These are phyloP conservation scores for Aphidoletes aphidimyza DNA, from an alignment of 2,888 invertebrate species.

Conservation along the genomic window DNA sequence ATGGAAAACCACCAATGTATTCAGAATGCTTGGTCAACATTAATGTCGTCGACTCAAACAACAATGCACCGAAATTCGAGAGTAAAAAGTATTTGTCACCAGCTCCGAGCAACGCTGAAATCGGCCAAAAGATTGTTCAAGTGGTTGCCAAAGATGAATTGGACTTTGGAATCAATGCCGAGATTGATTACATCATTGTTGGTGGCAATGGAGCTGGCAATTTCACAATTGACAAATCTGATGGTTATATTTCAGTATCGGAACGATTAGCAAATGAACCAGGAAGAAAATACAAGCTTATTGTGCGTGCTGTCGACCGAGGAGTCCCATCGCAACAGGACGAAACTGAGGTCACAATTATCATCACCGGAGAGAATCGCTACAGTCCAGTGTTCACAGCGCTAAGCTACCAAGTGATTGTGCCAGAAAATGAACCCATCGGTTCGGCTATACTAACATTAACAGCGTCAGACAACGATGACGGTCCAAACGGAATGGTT, in stretches of 20 bases:
- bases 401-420: constrained; percentile 86
- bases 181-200: constrained; percentile 80
- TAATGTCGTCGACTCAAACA: constrained; percentile 91
- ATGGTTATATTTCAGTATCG: constrained; percentile 83
- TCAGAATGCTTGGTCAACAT: constrained; percentile 87
- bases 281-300: constrained; percentile 76
- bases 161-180: constrained; percentile 90
- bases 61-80: constrained; percentile 88
- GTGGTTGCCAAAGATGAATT: constrained; percentile 79
- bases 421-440: constrained; percentile 89
- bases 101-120: constrained; percentile 79
- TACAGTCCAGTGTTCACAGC: constrained; percentile 85
- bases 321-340: constrained; percentile 89
- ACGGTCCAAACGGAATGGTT: constrained; percentile 90
- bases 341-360: constrained; percentile 76
- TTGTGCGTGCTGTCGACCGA: constrained; percentile 82
- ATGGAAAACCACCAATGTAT: constrained; percentile 94
- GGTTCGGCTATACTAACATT: constrained; percentile 87
- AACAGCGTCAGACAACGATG: constrained; percentile 84
- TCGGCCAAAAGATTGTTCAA: constrained; percentile 78
- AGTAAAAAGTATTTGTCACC: constrained; percentile 80
- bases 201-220: constrained; percentile 82
- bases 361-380: constrained; percentile 86
- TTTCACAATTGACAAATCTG: constrained; percentile 78
- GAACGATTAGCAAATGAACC: constrained; percentile 68